phyloP scores from a whole-genome alignment of 1,140 invertebrate species.

The Leucophenga varia region DNA sequence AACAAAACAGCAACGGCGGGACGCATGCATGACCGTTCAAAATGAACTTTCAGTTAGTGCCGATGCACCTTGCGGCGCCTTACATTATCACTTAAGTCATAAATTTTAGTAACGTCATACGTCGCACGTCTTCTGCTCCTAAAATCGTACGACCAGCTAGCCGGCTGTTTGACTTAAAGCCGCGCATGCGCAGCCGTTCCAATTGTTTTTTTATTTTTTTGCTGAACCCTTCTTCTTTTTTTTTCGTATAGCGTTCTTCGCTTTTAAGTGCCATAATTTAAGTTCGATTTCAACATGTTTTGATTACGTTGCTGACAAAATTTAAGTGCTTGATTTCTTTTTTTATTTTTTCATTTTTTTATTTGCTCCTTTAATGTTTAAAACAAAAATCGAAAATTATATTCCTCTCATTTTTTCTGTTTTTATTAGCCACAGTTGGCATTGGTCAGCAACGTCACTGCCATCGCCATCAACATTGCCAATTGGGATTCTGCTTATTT shows the following conservation, averaged over 20 bases:
- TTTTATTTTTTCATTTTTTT: conserved; percentile 6
- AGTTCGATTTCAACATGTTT: conserved; percentile 47
- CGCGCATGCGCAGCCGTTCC: too few relatives aligned
- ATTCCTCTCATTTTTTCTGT: conserved; percentile 6
- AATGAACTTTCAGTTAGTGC: conserved; percentile 3
- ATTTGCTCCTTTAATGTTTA: not conserved
- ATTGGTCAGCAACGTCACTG: too few relatives aligned
- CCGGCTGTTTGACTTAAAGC: too few relatives aligned
- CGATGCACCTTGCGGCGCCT: conserved; percentile 53
- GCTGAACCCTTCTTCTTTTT: too few relatives aligned
- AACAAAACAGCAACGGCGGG: too few relatives aligned
- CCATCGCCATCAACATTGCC: too few relatives aligned
- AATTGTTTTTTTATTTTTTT: too few relatives aligned
- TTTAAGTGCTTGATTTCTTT: conserved; percentile 53
- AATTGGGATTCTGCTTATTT: too few relatives aligned
- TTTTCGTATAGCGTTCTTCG: not conserved
- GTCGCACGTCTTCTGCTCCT: too few relatives aligned
- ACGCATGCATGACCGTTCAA: conserved; percentile 1
- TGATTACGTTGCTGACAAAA: conserved; percentile 40
- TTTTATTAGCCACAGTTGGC: too few relatives aligned
- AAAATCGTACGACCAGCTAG: not conserved
- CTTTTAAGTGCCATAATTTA: conserved; percentile 43
- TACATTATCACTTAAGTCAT: conserved; percentile 46
- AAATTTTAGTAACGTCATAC: too few relatives aligned
- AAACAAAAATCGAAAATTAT: conserved; percentile 26